Percentiles rank a stretch among this genome's conserved stretches.
Evolutionary conservation across 2,797 vertebrate genomes (phyloP).

Genomic region (Melanotaenia trifasciata): DNA sequence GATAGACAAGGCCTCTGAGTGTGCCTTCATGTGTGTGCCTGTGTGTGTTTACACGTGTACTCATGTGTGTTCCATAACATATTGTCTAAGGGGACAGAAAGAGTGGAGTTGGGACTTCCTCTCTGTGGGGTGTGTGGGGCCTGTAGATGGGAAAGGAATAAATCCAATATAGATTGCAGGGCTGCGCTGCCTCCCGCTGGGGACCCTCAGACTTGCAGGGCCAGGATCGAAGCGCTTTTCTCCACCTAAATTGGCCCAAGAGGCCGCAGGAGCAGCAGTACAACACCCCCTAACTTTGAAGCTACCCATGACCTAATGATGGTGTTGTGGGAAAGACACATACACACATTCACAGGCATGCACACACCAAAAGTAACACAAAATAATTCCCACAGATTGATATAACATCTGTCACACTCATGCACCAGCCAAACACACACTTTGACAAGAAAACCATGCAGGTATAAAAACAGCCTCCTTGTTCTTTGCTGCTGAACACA

Average conservation of each 20-base stretch:
- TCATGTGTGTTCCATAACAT: slow-evolving; percentile 77
- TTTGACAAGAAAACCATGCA: slow-evolving; percentile 63
- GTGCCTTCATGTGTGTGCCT: slow-evolving; percentile 51
- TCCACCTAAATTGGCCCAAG: slow-evolving; percentile 81
- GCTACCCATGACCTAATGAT: slow-evolving; percentile 81
- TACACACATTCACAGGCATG: slow-evolving; percentile 28
- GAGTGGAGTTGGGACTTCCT: slow-evolving; percentile 80
- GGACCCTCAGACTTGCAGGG: slow-evolving; percentile 81
- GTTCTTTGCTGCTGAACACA: slow-evolving; percentile 56
- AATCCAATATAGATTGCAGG: slow-evolving; percentile 89
- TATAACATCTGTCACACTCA: slow-evolving; percentile 53
- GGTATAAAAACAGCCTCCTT: slow-evolving; percentile 63
- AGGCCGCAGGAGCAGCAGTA: slow-evolving; percentile 65
- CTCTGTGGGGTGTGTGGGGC: slow-evolving; percentile 79
- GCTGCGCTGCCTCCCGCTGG: slow-evolving; percentile 81
- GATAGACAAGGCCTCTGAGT: slow-evolving; percentile 64
- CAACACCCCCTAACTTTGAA: slow-evolving; percentile 67
- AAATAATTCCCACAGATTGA: slow-evolving; percentile 56
- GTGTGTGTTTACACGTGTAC: slow-evolving; percentile 67
- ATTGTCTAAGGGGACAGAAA: slow-evolving; percentile 75
- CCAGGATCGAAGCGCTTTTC: slow-evolving; percentile 83
- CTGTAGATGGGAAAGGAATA: slow-evolving; percentile 84
- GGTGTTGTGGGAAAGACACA: slow-evolving; percentile 45
- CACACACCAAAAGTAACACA: slow-evolving; percentile 40
- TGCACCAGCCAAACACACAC: slow-evolving; percentile 53